These are phyloP conservation scores for Melinopterus prodromus DNA, from an alignment of 2,888 invertebrate genomes.

Conservation along the genomic window DNA sequence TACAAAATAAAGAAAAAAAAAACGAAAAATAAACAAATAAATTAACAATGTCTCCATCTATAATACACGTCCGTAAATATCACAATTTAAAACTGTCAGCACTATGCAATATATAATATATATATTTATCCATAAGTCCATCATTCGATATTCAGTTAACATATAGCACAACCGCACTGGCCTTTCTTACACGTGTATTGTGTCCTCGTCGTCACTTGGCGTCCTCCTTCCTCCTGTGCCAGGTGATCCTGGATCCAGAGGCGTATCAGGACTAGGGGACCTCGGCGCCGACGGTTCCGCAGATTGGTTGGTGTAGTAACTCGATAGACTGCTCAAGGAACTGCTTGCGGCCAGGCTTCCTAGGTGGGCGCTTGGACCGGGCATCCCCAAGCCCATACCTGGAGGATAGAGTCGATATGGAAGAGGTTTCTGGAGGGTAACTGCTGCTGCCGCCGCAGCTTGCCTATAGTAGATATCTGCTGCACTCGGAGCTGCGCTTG, in stretches of 20 bases:
- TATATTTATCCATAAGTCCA: constrained; percentile 20
- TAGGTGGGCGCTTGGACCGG: constrained; percentile 74
- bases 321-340: constrained; percentile 66
- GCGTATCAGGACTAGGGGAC: constrained; percentile 63
- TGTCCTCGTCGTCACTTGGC: constrained; percentile 69
- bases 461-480: constrained; percentile 86
- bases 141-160: constrained; percentile 12
- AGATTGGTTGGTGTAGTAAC: constrained; percentile 66
- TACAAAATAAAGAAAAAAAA: constrained; percentile 18
- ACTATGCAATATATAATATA: constrained; percentile 29
- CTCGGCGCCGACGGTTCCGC: constrained; percentile 63
- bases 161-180: constrained; percentile 8
- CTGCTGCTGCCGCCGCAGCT: constrained; percentile 76
- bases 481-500: constrained; percentile 69
- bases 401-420: constrained; percentile 72
- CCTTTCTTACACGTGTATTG: constrained; percentile 67
- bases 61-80: constrained; percentile 55
- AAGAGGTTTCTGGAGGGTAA: constrained; percentile 85
- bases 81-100: constrained; percentile 50
- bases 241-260: constrained; percentile 70
- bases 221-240: constrained; percentile 60
- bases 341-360: constrained; percentile 75
- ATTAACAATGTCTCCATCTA: constrained; percentile 52
- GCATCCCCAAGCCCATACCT: constrained; percentile 68
- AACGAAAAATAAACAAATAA: constrained; percentile 49